A percentile compares a stretch with the other conserved stretches of the same genome.
phyloP scores from a whole-genome alignment of 1,140 invertebrate genomes.

The Drosophila santomea region DNA sequence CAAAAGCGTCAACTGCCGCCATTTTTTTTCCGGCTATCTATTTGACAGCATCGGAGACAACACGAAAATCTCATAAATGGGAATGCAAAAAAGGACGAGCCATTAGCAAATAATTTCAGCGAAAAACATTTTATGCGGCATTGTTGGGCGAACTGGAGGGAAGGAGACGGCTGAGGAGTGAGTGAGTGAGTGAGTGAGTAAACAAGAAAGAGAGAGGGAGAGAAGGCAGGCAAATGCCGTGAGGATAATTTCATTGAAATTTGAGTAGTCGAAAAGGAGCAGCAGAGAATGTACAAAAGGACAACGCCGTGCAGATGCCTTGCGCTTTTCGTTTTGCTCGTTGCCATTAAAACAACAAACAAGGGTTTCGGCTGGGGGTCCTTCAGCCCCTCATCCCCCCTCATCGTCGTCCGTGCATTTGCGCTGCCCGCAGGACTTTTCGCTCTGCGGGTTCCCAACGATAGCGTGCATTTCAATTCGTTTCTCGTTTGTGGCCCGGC shows the following conservation, averaged over 20 bases:
- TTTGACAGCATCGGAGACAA: constrained; percentile 54
- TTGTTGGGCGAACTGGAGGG: constrained; percentile 45
- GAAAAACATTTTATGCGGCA: constrained; percentile 71
- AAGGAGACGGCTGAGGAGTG: constrained; percentile 5
- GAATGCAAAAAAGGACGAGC: constrained; percentile 63
- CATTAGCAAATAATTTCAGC: constrained; percentile 83
- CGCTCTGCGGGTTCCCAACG: constrained; percentile 64
- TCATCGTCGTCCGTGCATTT: constrained; percentile 4
- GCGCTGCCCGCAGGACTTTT: constrained; percentile 62
- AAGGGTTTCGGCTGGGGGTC: constrained; percentile 36
- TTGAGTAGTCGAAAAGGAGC: constrained; percentile 79
- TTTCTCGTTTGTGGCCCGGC: constrained; percentile 37
- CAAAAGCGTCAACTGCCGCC: constrained; percentile 52
- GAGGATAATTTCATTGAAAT: constrained; percentile 84
- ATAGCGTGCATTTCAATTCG: constrained; percentile 31
- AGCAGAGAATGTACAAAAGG: constrained; percentile 77
- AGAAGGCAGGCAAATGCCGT: constrained; percentile 62
- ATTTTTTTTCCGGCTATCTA: constrained; percentile 64
- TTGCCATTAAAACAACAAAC: constrained; percentile 79
- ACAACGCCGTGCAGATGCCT: constrained; percentile 74
- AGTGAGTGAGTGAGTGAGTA: neutral
- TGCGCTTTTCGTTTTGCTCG: constrained; percentile 69
- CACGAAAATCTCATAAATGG: constrained; percentile 73
- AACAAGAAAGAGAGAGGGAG: neutral
- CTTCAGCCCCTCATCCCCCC: constrained; percentile 1